Evolutionary conservation across 2,888 invertebrate species (phyloP), one percentile per base, ranked within the genome.

Genomic region (Acanthosepion esculentum): DNA sequence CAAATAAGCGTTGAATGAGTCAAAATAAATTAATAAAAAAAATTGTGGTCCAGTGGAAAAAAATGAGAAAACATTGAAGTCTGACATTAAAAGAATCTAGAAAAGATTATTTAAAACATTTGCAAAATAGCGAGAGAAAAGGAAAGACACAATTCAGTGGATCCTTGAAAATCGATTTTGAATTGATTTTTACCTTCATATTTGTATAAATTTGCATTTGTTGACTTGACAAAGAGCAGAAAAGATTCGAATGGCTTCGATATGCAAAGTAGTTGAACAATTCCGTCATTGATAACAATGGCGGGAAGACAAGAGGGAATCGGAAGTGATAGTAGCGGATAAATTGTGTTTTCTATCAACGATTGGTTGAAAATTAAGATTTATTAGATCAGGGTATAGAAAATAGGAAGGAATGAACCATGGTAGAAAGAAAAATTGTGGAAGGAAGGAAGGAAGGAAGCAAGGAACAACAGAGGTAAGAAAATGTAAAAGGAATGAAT

Each of bases 121-220:
- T 15, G 55, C 55, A 55, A 55, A 55, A 55, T 55, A 55, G n/a
- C 29, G 29, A 12, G 2, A 8, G 64, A 64, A 78, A 64, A 12
- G n/a, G 18, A 29, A 12, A 12, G 8, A 12, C 29, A 4, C 1
- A n/a, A n/a, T 10, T 29, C 1, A 10, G 0, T 29, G n/a, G 26
- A 64, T 26, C 26, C 8, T 8, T n/a, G 10, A n/a, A n/a, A 29
- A 78, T 78, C 78, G 29, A 78, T 78, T 8, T 78, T 55, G 20
- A 18, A 55, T 78, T 78, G 29, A n/a, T 78, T 78, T 78, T 78
- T n/a, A n/a, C 12, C n/a, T 64, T 78, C 12, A 78, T 78, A 78
- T 78, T 78, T n/a, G n/a, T 78, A 8, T 7, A 78, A 78, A 29
- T 29, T 12, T 78, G 78, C 29, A 78, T 78, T 78, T 29, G 29